phyloP scores from a whole-genome alignment of 2,797 vertebrate genomes.

The Morelia viridis region DNA sequence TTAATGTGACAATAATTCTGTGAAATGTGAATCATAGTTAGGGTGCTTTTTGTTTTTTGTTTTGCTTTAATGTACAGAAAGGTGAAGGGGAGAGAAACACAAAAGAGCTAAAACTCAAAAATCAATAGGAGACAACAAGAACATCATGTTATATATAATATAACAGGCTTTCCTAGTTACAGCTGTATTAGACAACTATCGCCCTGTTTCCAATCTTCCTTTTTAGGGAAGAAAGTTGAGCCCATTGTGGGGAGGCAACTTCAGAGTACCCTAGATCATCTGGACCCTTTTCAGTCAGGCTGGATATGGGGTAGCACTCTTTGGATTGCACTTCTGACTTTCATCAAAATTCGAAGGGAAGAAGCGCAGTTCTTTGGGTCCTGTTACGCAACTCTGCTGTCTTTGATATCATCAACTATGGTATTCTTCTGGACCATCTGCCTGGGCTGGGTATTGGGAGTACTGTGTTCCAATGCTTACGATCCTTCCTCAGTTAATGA shows the following conservation, averaged over 20 bases:
- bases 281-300: background rate
- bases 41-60: background rate
- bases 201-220: background rate
- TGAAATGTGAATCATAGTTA: background rate
- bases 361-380: background rate
- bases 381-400: background rate
- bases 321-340: background rate
- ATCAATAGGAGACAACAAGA: background rate
- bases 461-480: background rate
- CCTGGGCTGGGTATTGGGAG: background rate
- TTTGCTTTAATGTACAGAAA: background rate
- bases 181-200: background rate
- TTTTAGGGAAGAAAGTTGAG: background rate
- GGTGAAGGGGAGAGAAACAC: background rate
- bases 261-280: background rate
- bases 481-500: background rate
- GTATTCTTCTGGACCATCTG: background rate
- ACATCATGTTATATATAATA: background rate
- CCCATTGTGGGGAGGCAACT: background rate
- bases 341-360: background rate
- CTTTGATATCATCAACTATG: background rate
- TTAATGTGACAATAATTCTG: background rate
- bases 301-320: background rate
- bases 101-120: background rate
- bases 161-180: background rate